Evolutionary conservation across 1,140 invertebrate genomes (phyloP).

Genomic region (Drosophila nasuta): DNA sequence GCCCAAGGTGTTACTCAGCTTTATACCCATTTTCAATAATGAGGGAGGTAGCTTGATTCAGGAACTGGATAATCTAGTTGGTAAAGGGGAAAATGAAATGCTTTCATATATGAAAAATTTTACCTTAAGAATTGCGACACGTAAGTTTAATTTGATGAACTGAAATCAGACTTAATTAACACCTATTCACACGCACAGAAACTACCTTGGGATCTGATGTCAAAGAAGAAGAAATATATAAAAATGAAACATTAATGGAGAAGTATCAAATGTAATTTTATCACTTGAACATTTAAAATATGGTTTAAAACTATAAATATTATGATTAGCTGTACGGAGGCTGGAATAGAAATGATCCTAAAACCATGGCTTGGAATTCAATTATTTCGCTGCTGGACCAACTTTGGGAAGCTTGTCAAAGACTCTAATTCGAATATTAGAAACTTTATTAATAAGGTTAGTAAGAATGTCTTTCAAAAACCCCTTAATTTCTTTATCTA

Average conservation of each 20-base stretch:
- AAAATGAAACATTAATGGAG: conserved; percentile 24
- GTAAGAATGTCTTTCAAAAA: neutral
- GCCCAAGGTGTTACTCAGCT: conserved; percentile 59
- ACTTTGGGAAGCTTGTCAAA: conserved; percentile 2
- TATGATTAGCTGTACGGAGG: neutral
- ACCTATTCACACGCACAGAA: conserved; percentile 23
- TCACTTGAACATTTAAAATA: neutral
- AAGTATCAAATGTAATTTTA: conserved; percentile 43
- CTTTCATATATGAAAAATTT: conserved; percentile 37
- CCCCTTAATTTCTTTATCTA: neutral
- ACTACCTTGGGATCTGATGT: conserved; percentile 55
- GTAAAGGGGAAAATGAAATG: conserved; percentile 33
- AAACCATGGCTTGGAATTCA: conserved; percentile 21
- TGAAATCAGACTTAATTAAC: neutral
- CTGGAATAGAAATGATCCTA: neutral
- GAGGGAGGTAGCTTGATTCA: conserved; percentile 40
- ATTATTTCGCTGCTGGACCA: conserved; percentile 1
- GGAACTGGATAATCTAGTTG: conserved; percentile 35
- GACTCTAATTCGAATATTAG: neutral
- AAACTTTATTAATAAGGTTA: conserved; percentile 15
- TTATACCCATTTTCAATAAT: conserved; percentile 64
- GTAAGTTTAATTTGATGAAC: conserved; percentile 33
- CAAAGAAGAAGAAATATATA: conserved; percentile 20
- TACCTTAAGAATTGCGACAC: conserved; percentile 49
- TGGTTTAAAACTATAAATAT: neutral